phyloP scores from a whole-genome alignment of 2,113 vertebrate genomes.

The Sminthopsis crassicaudata region DNA sequence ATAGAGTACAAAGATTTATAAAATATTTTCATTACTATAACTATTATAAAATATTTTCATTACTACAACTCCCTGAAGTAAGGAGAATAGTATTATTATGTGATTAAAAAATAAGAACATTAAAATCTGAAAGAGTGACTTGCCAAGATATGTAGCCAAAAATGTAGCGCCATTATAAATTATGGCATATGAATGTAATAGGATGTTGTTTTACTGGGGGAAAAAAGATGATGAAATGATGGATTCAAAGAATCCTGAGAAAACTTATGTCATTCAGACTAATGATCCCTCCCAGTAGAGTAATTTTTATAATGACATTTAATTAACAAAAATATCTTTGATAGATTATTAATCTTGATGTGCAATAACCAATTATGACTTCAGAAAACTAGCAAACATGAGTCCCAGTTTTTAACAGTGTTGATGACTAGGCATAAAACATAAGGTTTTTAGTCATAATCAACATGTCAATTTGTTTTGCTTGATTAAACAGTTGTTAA shows the following conservation, averaged over 20 bases:
- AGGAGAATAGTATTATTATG: not conserved
- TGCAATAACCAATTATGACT: not conserved
- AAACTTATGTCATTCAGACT: not conserved
- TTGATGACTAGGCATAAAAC: not conserved
- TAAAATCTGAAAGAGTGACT: not conserved
- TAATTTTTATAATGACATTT: not conserved
- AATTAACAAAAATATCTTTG: not conserved
- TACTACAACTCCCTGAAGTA: not conserved
- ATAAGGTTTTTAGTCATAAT: not conserved
- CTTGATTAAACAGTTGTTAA: not conserved
- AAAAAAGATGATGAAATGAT: not conserved
- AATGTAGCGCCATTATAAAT: not conserved
- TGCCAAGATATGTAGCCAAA: not conserved
- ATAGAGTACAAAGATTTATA: not conserved
- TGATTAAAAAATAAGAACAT: not conserved
- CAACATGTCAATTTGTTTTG: not conserved
- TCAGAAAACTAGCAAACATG: not conserved
- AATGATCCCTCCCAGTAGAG: not conserved
- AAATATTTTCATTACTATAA: not conserved
- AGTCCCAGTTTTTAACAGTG: not conserved
- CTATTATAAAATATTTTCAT: not conserved
- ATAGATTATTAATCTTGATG: not conserved
- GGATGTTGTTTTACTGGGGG: not conserved
- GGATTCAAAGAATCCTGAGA: not conserved
- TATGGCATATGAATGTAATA: not conserved